Base-by-base conservation (phyloP, 2,113 vertebrate species). In the Leptobrachium ailaonicum region DNA sequence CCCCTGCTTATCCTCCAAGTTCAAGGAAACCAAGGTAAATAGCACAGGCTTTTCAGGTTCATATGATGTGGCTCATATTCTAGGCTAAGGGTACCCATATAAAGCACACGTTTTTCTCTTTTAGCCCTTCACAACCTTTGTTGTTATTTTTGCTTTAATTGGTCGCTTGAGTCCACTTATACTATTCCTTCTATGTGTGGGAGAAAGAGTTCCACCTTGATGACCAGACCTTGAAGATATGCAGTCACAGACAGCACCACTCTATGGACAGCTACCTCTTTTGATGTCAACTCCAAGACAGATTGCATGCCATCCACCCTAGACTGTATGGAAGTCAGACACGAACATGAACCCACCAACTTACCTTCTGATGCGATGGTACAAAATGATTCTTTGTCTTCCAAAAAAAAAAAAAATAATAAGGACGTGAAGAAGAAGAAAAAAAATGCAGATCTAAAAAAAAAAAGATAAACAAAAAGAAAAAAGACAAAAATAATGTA, bases 311-410 rank as follows among this genome's bases (percentile, higher is more conserved):
- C 20, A 20, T 72, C 20, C 9, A 40, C 44, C 50, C 68, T 54
- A 32, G 3, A 20, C n/a, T 62, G 60, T 4, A 32, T 32, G 62
- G 56, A 60, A 60, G 9, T 64, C 62, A 64, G 66, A 86, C 83
- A 66, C 83, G 83, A 74, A 75, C 83, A 88, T 82, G 83, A 87
- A 88, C 72, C 73, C 84, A 91, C 86, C 87, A 87, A 92, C 92
- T 94, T 94, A 94, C 92, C 92, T 93, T 90, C 85, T 86, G 82
- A 83, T 87, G 85, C 83, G 87, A 86, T 82, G 88, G 71, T 89
- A 88, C 84, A 77, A 82, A 82, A 86, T 83, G 89, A 74, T 89
- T 89, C 85, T 89, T 89, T 84, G 83, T 83, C 89, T 87, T 90
- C 89, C 85, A 86, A 84, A 83, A 87, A 87, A 84, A 85, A 89